Percentiles rank a stretch among this genome's conserved stretches.
Conservation (phyloP, 2,113 vertebrate genomes). For the Pelodiscus sinensis region DNA sequence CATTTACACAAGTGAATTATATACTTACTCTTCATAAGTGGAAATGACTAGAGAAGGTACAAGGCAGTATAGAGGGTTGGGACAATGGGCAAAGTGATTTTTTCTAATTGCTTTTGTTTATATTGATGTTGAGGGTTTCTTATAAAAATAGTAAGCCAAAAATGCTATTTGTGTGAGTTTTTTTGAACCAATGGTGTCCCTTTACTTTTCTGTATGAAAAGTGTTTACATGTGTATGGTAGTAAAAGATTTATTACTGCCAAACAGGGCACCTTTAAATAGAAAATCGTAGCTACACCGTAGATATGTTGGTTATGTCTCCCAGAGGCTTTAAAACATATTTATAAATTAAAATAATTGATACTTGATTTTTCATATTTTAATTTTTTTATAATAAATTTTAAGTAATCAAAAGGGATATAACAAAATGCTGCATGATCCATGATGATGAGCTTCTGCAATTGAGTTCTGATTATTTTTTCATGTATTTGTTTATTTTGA, state of each 20-base stretch:
- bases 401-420: not conserved
- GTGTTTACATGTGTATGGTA: not conserved
- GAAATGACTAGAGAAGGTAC: not conserved
- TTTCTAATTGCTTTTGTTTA: not conserved
- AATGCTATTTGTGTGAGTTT: not conserved
- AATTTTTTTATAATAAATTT: not conserved
- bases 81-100: not conserved
- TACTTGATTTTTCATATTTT: not conserved
- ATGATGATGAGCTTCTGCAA: not conserved
- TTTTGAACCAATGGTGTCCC: not conserved
- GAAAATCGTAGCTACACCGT: not conserved
- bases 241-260: not conserved
- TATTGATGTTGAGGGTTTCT: not conserved
- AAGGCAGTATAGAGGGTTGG: not conserved
- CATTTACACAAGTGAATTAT: not conserved
- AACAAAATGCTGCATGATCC: not conserved
- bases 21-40: not conserved
- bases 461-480: not conserved
- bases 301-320: not conserved
- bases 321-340: conserved; percentile 1
- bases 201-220: not conserved
- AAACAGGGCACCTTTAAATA: not conserved
- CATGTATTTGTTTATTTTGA: not conserved
- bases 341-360: not conserved
- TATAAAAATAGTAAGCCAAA: not conserved